Evolutionary conservation across 1,140 invertebrate genomes (phyloP).

Genomic region (Plutomurus gul): DNA sequence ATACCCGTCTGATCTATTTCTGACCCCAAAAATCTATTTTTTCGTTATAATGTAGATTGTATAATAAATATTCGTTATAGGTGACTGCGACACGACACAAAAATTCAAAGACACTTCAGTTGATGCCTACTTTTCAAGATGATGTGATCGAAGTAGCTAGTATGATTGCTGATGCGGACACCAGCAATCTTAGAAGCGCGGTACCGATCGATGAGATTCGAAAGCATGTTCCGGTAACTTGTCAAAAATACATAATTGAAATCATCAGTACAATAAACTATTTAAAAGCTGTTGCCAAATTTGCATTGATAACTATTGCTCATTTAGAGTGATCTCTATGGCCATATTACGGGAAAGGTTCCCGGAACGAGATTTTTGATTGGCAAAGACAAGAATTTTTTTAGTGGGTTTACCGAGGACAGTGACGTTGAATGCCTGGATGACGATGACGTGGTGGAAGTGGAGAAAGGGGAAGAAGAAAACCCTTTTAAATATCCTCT

Average conservation of each 20-base stretch:
- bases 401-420: not conserved
- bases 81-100: too few species aligned
- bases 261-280: not conserved
- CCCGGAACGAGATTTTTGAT: too few species aligned
- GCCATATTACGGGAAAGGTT: not conserved
- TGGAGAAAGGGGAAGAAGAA: not conserved
- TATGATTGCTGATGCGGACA: not conserved
- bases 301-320: not conserved
- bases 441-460: not conserved
- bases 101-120: too few species aligned
- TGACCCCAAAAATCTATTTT: too few species aligned
- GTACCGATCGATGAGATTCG: not conserved
- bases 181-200: not conserved
- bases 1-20: too few species aligned
- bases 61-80: too few species aligned
- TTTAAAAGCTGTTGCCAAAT: not conserved
- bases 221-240: not conserved
- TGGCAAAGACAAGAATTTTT: not conserved
- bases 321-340: not conserved
- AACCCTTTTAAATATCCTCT: not conserved
- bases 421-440: not conserved
- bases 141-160: not conserved
- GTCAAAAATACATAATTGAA: not conserved
- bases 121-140: too few species aligned
- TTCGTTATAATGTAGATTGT: too few species aligned